Base-by-base conservation (phyloP, 2,113 vertebrate genomes). In the Chionis minor region DNA sequence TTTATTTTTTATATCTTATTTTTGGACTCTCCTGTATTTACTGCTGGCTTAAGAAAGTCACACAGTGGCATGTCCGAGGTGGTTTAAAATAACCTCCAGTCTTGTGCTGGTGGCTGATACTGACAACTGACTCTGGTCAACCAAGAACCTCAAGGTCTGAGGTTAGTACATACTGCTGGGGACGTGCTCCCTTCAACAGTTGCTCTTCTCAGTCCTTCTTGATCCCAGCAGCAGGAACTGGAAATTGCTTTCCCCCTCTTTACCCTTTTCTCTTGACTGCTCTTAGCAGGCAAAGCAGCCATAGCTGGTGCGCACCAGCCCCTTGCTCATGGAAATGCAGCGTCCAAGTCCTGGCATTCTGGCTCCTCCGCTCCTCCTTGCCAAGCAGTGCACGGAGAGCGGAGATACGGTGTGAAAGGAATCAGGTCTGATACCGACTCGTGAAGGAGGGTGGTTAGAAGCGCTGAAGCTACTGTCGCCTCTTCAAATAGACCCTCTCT, bases 301-400 rank as follows among this genome's bases (percentile, higher is more conserved):
- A 8, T 24, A 44, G 49, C 38, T 83, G 87, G 8, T 42, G 33
- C 35, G n/a, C 32, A 54, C 10, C 42, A 67, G 70, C 18, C 84
- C 24, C 67, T 59, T 67, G 24, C 28, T 42, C 38, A 8, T 14
- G 32, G 30, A 59, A 32, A 32, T 32, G 49, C 38, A 80, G 10
- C 1, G 3, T 42, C 63, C 52, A 9, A 10, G 27, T 58, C 33
- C 61, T 74, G 49, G 28, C 30, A 38, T 86, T 58, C n/a, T 2
- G 0, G 15, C 52, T 91, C 27, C 33, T 61, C 12, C 0, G 0
- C 26, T 49, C 51, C 54, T 72, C 27, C 32, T 32, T 73, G 22
- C 44, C 63, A 73, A 81, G 49, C 58, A 35, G 10, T 1, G 24
- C 13, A 5, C 15, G 32, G 67, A 52, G 47, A 23, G 10, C 3